Evolutionary conservation across 2,113 vertebrate genomes (phyloP).

Genomic region (Anas platyrhynchos): DNA sequence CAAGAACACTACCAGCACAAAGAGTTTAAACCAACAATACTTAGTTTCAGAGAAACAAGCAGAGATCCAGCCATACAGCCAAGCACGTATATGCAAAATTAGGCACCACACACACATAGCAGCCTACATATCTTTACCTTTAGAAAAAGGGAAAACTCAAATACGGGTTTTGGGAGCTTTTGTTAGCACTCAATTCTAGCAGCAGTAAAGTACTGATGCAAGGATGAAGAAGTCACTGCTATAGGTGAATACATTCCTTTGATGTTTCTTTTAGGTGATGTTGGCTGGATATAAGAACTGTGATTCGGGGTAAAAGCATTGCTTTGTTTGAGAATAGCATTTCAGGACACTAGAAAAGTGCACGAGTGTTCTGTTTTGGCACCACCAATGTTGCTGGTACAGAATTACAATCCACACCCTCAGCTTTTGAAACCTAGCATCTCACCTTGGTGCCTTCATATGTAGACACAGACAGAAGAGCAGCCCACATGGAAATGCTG

Average conservation of each 20-base stretch:
- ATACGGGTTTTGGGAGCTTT: not conserved
- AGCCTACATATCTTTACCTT: not conserved
- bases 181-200: not conserved
- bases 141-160: not conserved
- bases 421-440: not conserved
- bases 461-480: not conserved
- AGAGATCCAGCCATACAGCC: not conserved
- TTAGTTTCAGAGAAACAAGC: not conserved
- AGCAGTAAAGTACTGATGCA: not conserved
- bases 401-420: not conserved
- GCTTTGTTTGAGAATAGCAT: not conserved
- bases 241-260: not conserved
- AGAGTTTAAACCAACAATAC: not conserved
- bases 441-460: not conserved
- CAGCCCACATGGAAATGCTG: not conserved
- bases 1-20: not conserved
- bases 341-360: not conserved
- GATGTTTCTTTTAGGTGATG: not conserved
- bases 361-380: not conserved
- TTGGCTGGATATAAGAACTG: not conserved
- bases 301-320: not conserved
- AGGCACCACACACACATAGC: not conserved
- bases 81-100: not conserved
- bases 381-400: not conserved
- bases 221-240: not conserved